These are phyloP conservation scores for Lates japonicus DNA, from an alignment of 2,797 vertebrate genomes.

Conservation along the genomic window DNA sequence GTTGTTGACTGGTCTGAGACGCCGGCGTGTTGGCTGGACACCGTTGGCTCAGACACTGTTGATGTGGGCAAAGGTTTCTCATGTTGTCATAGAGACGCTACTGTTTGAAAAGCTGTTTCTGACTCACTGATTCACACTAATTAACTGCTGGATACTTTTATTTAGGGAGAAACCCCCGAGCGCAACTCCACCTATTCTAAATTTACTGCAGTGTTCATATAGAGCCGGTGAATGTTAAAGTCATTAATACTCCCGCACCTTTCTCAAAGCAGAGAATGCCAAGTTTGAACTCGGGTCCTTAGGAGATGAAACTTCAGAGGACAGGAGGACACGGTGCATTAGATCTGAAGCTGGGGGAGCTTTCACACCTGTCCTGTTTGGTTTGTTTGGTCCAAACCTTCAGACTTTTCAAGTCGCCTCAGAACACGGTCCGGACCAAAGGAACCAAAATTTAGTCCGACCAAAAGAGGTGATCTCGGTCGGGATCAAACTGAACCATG, in stretches of 20 bases:
- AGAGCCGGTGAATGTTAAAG: neutral
- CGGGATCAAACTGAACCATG: too few species aligned
- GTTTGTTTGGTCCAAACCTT: too few species aligned
- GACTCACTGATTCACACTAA: conserved; percentile 39
- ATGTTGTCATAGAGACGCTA: conserved; percentile 54
- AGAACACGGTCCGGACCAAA: too few species aligned
- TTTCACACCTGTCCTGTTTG: too few species aligned
- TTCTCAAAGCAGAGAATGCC: neutral
- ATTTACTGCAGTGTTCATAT: neutral
- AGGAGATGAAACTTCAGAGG: neutral
- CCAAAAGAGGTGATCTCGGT: too few species aligned
- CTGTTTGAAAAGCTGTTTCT: conserved; percentile 46
- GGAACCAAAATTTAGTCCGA: too few species aligned
- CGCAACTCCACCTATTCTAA: conserved; percentile 23
- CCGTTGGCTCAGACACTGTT: conserved; percentile 40
- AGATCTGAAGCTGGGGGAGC: too few species aligned
- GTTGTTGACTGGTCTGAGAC: conserved; percentile 4
- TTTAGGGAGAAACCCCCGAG: conserved; percentile 14
- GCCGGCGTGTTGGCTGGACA: neutral
- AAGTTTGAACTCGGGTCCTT: neutral
- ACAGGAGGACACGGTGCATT: too few species aligned
- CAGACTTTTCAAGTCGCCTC: too few species aligned
- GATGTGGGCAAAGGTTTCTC: conserved; percentile 43
- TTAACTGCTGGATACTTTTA: conserved; percentile 37
- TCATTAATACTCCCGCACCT: neutral